phyloP scores from a whole-genome alignment of 2,888 invertebrate species.

The Leucozona laternaria region DNA sequence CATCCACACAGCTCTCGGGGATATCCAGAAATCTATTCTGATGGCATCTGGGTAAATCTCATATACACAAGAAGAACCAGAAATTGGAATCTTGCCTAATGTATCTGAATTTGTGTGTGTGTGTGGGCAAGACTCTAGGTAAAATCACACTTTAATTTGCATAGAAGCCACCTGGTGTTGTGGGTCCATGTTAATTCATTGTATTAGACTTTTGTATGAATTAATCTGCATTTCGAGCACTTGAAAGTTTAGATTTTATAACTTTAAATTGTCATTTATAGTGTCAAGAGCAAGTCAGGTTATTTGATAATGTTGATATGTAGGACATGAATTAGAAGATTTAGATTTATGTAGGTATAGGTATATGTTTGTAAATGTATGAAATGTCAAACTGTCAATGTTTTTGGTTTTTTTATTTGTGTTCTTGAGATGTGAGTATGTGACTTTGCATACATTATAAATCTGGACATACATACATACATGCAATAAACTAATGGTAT shows the following conservation, averaged over 20 bases:
- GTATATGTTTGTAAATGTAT: neutral
- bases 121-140: neutral
- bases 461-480: too few species aligned
- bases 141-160: neutral
- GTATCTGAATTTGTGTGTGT: neutral
- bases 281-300: neutral
- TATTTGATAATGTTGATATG: neutral
- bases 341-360: neutral
- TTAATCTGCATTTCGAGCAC: neutral
- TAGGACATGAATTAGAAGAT: neutral
- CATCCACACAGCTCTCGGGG: neutral
- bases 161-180: neutral
- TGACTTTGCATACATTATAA: slow-evolving; percentile 1
- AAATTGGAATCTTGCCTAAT: neutral
- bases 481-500: too few species aligned
- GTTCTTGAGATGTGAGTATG: neutral
- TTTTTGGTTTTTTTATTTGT: neutral
- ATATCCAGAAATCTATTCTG: neutral
- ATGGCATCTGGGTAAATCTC: neutral
- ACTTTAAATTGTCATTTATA: neutral
- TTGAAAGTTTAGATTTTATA: neutral
- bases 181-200: neutral
- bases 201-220: neutral
- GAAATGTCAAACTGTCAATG: slow-evolving; percentile 1
- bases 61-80: neutral